Base-by-base conservation (phyloP, 2,797 vertebrate genomes). In the Dryobates pubescens region DNA sequence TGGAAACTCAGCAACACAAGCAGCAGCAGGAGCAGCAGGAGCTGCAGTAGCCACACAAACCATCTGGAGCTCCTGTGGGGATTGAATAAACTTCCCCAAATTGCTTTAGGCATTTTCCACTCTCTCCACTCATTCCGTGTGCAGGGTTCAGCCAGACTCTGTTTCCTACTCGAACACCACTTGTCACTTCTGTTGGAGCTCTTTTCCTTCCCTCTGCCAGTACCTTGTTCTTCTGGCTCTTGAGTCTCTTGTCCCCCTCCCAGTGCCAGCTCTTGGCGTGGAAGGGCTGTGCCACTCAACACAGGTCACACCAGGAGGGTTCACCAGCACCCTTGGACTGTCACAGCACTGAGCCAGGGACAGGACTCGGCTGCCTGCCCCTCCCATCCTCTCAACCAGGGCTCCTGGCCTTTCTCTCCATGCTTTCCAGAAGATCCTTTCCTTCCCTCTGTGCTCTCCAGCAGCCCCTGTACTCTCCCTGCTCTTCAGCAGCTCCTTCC, bases 21-120 rank as follows among this genome's bases (percentile, higher is more conserved):
- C 77, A 84, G 94, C 71, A 82, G 38, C 80, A 34, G 14, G 88
- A 93, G 80, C 87, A 81, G 19, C 59, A 56, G 58, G 62, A 93
- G 71, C 88, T 2, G 34, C 0, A 0, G 10, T 64, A 41, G 91
- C 91, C 91, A 36, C 85, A 58, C 74, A 78, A 86, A 86, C 90
- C 91, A 70, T 86, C 96, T 95, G 94, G 91, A 95, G 78, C 92
- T 95, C 87, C 95, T 18, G 82, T 47, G 93, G 96, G 92, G 89
- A 92, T 93, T 88, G 61, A 92, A 79, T 83, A 93, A 88, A 80
- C 87, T 76, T 73, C 89, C 79, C 71, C 89, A 86, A 92, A 89
- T 95, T 88, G 92, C 94, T 94, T 79, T 34, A 93, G 96, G 83
- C 87, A 3, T 68, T 90, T 87, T 15, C 89, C 77, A 45, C 92